Percentiles rank a stretch among this genome's conserved stretches.
phyloP scores from a whole-genome alignment of 2,888 invertebrate species.

The Trichacis sp. region DNA sequence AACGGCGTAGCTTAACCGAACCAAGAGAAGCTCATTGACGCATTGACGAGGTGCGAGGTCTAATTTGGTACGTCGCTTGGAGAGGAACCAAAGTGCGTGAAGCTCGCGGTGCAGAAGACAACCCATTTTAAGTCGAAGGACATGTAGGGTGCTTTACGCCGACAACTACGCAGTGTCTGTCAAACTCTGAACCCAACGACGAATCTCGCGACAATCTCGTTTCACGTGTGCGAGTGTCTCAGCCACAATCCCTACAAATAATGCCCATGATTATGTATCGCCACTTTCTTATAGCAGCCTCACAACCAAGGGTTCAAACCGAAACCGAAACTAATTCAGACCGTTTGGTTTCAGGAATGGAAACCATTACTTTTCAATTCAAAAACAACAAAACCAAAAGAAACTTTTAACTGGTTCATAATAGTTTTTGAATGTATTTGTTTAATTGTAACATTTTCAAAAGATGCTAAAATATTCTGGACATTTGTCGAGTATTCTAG shows the following conservation, averaged over 20 bases:
- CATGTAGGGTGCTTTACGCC: conserved; percentile 64
- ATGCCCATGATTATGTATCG: conserved; percentile 66
- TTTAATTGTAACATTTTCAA: no score
- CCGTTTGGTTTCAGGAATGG: no score
- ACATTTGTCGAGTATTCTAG: no score
- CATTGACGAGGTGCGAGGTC: conserved; percentile 52
- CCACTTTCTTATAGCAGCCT: conserved; percentile 41
- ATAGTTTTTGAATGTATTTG: no score
- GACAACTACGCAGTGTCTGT: conserved; percentile 65
- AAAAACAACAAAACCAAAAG: no score
- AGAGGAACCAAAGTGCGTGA: conserved; percentile 63
- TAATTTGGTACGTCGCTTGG: conserved; percentile 55
- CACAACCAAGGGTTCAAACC: no score
- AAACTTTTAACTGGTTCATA: no score
- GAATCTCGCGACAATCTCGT: conserved; percentile 66
- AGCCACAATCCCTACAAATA: conserved; percentile 69
- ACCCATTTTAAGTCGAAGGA: conserved; percentile 59
- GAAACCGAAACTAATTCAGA: no score
- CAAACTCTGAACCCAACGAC: conserved; percentile 63
- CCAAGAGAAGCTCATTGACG: conserved; percentile 56
- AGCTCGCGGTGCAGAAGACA: conserved; percentile 64
- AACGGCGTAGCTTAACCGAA: conserved; percentile 53
- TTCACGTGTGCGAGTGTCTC: conserved; percentile 62
- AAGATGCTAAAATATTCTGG: no score
- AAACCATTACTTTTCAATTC: no score